These are phyloP conservation scores for Betta splendens DNA, from an alignment of 2,797 vertebrate genomes.

Conservation along the genomic window DNA sequence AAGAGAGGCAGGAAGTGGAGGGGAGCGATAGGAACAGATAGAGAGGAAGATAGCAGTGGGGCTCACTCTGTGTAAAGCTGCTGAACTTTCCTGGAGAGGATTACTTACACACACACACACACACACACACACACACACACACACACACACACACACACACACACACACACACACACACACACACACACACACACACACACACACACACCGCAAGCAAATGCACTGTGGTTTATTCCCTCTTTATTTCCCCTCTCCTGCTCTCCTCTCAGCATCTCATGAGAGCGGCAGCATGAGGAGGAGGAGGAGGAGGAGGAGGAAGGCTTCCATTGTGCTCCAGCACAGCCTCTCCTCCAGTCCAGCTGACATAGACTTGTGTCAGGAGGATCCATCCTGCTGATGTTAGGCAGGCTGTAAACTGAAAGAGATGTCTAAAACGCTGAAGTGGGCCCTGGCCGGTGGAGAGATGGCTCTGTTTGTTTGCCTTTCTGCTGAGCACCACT, in stretches of 20 bases:
- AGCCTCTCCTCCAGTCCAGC: constrained; percentile 69
- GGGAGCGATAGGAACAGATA: constrained; percentile 43
- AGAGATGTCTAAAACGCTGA: constrained; percentile 79
- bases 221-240: constrained; percentile 62
- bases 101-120: constrained; percentile 15
- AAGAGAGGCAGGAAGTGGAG: constrained; percentile 62
- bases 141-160: constrained; percentile 25
- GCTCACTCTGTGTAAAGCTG: constrained; percentile 24
- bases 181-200: constrained; percentile 10
- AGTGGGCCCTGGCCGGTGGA: constrained; percentile 64
- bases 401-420: constrained; percentile 73
- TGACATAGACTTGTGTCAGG: constrained; percentile 78
- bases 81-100: constrained; percentile 52
- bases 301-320: constrained; percentile 52
- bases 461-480: constrained; percentile 73
- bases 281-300: constrained; percentile 52
- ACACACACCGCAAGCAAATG: constrained; percentile 45
- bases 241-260: constrained; percentile 52
- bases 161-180: constrained; percentile 16
- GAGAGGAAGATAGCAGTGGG: constrained; percentile 39
- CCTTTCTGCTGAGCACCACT: constrained; percentile 78
- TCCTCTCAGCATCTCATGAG: constrained; percentile 58
- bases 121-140: constrained; percentile 33
- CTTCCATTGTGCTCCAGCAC: constrained; percentile 67
- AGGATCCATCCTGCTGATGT: constrained; percentile 81